Evolutionary conservation across 2,888 invertebrate species (phyloP).

Genomic region (Gastracanthus pulcherrimus): DNA sequence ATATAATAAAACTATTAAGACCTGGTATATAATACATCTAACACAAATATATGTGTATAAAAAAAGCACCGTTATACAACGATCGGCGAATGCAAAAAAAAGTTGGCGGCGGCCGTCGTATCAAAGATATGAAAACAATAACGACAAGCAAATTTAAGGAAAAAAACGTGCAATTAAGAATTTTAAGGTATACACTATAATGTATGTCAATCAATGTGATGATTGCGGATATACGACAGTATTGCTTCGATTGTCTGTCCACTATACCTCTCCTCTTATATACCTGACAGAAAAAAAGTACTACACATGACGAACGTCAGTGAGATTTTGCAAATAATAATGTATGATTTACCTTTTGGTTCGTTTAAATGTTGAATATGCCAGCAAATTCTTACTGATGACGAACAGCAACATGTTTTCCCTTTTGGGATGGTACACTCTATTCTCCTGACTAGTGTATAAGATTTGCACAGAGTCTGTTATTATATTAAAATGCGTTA

Average conservation of each 20-base stretch:
- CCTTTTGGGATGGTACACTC: not conserved
- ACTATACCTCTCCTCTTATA: not conserved
- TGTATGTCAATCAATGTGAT: conserved; percentile 37
- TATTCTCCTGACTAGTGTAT: conserved; percentile 24
- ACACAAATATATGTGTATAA: not conserved
- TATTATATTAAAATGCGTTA: conserved; percentile 10
- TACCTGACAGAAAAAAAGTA: not conserved
- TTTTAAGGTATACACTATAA: conserved; percentile 6
- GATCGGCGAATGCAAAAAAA: not conserved
- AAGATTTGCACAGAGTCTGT: conserved; percentile 33
- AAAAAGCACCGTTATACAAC: not conserved
- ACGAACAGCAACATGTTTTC: not conserved
- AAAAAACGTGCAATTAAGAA: not conserved
- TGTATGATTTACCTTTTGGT: not conserved
- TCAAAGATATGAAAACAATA: not conserved
- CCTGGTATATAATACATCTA: not conserved
- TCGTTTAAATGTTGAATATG: not conserved
- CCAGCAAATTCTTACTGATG: conserved; percentile 3
- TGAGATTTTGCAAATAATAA: not conserved
- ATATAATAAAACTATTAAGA: not conserved
- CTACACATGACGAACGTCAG: not conserved
- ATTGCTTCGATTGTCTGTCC: not conserved
- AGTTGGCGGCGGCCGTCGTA: not conserved
- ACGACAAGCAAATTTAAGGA: not conserved
- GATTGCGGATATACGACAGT: not conserved